Conservation (phyloP, 1,140 invertebrate species). For the Sminthurinus signatus region DNA sequence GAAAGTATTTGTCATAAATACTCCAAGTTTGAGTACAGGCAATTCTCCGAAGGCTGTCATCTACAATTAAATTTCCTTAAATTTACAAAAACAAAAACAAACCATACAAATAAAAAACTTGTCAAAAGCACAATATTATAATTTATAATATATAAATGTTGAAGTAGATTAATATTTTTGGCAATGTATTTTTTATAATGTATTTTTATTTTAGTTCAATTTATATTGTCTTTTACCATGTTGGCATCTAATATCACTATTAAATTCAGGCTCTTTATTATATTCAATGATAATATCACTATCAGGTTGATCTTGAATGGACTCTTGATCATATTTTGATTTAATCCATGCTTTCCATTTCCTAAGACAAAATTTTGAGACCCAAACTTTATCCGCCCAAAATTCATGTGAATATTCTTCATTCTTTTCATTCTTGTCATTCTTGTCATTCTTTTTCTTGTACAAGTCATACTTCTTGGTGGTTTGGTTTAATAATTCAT, state of each 20-base stretch:
- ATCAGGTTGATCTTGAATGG: neutral
- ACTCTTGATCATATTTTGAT: neutral
- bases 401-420: slow-evolving; percentile 14
- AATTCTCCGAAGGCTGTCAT: slow-evolving; percentile 46
- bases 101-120: neutral
- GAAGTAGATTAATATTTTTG: neutral
- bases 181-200: too few relatives aligned
- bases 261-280: slow-evolving; percentile 47
- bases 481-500: slow-evolving; percentile 43
- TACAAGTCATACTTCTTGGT: slow-evolving; percentile 25
- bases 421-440: too few relatives aligned
- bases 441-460: slow-evolving; percentile 18
- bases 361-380: slow-evolving; percentile 19
- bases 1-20: slow-evolving; percentile 54
- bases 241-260: slow-evolving; percentile 54
- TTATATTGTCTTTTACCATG: slow-evolving; percentile 46
- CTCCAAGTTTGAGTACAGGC: slow-evolving; percentile 51
- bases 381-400: slow-evolving; percentile 24
- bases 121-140: neutral
- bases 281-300: slow-evolving; percentile 34
- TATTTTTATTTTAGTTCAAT: too few relatives aligned
- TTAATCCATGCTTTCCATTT: slow-evolving; percentile 38
- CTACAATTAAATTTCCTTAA: slow-evolving; percentile 44
- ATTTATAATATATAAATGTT: slow-evolving; percentile 17
- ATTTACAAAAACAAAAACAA: too few relatives aligned